A percentile compares a stretch with the other conserved stretches of the same genome.
Conservation (phyloP, 2,888 invertebrate genomes). For the Polyommatus icarus region DNA sequence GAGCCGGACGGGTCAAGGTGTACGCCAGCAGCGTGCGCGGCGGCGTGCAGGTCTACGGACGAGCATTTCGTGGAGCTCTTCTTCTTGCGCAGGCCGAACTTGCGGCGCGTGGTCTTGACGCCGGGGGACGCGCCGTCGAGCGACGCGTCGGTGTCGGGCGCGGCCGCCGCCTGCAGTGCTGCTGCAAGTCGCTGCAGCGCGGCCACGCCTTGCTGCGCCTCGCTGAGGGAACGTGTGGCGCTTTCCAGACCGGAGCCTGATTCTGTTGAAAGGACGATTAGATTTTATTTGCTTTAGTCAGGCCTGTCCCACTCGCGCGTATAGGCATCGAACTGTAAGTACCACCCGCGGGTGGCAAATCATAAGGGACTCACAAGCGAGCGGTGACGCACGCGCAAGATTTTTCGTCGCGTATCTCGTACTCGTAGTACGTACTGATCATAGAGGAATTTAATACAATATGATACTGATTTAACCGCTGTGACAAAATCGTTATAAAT, state of each 20-base stretch:
- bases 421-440: no score
- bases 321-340: no score
- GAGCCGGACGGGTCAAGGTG: slow-evolving; percentile 64
- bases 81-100: slow-evolving; percentile 85
- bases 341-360: no score
- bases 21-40: slow-evolving; percentile 51
- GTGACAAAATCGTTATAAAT: no score
- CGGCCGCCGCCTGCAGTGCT: slow-evolving; percentile 69
- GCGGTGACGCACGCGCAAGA: no score
- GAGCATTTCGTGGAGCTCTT: slow-evolving; percentile 82
- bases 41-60: slow-evolving; percentile 77
- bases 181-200: slow-evolving; percentile 82
- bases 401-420: no score
- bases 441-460: no score
- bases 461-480: no score
- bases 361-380: no score
- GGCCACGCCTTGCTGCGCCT: slow-evolving; percentile 84
- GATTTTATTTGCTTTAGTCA: no score
- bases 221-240: slow-evolving; percentile 83
- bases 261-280: slow-evolving; percentile 57
- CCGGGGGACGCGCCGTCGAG: slow-evolving; percentile 82
- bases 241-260: slow-evolving; percentile 82
- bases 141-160: slow-evolving; percentile 78
- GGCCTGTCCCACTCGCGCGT: no score
- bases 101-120: slow-evolving; percentile 84